A percentile compares a stretch with the other conserved stretches of the same genome.
Evolutionary conservation across 2,113 vertebrate species (phyloP).

Genomic region (Camelus dromedarius): DNA sequence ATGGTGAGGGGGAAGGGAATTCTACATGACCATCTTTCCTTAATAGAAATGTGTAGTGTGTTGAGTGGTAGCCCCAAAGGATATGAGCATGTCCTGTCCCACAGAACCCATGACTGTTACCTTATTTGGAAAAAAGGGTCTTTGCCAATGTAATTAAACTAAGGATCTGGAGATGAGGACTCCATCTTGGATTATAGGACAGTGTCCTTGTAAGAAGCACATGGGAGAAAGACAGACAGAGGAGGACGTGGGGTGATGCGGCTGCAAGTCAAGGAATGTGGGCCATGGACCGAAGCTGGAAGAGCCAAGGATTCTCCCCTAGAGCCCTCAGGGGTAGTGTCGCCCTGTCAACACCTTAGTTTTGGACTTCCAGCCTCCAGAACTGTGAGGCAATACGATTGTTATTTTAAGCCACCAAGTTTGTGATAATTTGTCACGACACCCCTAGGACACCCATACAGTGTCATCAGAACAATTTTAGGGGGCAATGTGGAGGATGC

Average conservation of each 20-base stretch:
- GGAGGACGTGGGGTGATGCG: background rate
- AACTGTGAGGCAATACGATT: background rate
- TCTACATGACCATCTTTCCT: background rate
- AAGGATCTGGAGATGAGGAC: background rate
- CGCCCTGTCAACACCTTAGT: background rate
- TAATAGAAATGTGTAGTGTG: accelerated
- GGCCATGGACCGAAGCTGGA: background rate
- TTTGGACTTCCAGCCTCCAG: background rate
- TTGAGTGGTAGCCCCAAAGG: background rate
- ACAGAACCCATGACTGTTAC: background rate
- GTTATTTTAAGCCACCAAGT: background rate
- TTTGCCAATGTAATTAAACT: background rate
- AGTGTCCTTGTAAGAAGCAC: background rate
- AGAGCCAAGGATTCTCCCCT: background rate
- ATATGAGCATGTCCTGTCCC: accelerated
- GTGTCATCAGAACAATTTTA: background rate
- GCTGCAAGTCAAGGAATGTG: background rate
- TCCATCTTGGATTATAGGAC: background rate
- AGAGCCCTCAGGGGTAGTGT: too few species aligned
- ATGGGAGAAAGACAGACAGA: background rate
- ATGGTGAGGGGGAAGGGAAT: background rate
- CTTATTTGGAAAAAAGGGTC: background rate
- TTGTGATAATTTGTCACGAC: accelerated
- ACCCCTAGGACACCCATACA: background rate
- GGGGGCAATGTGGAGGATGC: background rate